Conservation (phyloP, 2,888 invertebrate species). For the Pachymerium ferrugineum region DNA sequence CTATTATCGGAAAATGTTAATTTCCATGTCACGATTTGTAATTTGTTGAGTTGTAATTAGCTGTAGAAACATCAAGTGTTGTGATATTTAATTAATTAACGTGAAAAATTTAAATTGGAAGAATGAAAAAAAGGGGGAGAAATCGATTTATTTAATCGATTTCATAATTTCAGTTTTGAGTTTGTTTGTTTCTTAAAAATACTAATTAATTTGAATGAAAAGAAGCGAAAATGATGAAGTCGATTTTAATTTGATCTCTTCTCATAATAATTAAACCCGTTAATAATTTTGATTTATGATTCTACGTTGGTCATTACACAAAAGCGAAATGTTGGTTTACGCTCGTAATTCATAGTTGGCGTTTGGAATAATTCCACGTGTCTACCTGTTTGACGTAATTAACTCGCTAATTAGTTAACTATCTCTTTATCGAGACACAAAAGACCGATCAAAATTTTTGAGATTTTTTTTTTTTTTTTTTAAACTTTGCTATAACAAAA, state of each 20-base stretch:
- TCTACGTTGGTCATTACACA: not conserved
- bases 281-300: conserved; percentile 10
- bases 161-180: no score
- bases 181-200: not conserved
- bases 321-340: not conserved
- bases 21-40: no score
- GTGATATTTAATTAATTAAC: not conserved
- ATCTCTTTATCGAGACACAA: not conserved
- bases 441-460: not conserved
- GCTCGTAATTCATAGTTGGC: not conserved
- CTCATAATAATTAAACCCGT: conserved; percentile 16
- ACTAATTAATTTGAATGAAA: not conserved
- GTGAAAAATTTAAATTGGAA: not conserved
- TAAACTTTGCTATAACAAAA: no score
- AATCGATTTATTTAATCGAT: no score
- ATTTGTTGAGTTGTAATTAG: not conserved
- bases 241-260: conserved; percentile 11
- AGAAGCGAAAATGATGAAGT: not conserved
- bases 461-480: no score
- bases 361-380: not conserved
- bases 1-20: not conserved
- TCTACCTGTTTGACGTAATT: conserved; percentile 9
- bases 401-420: conserved; percentile 1
- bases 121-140: not conserved
- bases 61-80: not conserved